Conservation (phyloP, 2,888 invertebrate genomes). For the Anthrax anthrax region DNA sequence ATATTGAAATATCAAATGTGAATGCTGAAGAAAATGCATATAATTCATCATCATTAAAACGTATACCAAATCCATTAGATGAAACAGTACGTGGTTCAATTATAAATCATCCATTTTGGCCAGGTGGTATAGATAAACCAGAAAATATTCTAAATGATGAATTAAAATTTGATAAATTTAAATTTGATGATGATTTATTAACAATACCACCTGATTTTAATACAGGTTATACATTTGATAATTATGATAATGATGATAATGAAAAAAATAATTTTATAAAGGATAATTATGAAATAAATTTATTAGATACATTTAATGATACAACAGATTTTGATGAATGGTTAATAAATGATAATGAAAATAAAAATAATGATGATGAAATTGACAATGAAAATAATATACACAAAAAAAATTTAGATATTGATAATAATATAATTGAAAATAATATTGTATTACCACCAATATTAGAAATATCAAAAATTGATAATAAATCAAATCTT, state of each 20-base stretch:
- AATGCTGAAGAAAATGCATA: conserved; percentile 49
- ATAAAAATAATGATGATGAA: conserved; percentile 9
- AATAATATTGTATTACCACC: conserved; percentile 46
- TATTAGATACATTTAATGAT: conserved; percentile 25
- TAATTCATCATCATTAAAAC: conserved; percentile 65
- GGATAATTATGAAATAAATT: conserved; percentile 21
- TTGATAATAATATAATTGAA: conserved; percentile 27
- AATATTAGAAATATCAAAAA: conserved; percentile 23
- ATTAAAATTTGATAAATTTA: conserved; percentile 23
- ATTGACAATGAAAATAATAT: conserved; percentile 14
- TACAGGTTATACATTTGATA: conserved; percentile 41
- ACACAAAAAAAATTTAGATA: conserved; percentile 3
- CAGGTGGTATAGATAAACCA: conserved; percentile 61
- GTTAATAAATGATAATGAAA: conserved; percentile 20
- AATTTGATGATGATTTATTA: conserved; percentile 35
- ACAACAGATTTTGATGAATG: conserved; percentile 29
- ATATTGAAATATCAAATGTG: conserved; percentile 43
- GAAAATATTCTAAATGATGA: conserved; percentile 16
- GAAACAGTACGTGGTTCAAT: conserved; percentile 61
- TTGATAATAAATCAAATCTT: conserved; percentile 20
- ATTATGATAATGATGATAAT: conserved; percentile 16
- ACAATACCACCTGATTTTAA: conserved; percentile 54
- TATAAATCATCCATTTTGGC: conserved; percentile 75
- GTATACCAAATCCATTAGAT: conserved; percentile 58
- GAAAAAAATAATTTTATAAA: not conserved